A percentile compares a stretch with the other conserved stretches of the same genome.
These are phyloP conservation scores for Semaprochilodus insignis DNA, from an alignment of 2,797 vertebrate genomes.

Conservation along the genomic window DNA sequence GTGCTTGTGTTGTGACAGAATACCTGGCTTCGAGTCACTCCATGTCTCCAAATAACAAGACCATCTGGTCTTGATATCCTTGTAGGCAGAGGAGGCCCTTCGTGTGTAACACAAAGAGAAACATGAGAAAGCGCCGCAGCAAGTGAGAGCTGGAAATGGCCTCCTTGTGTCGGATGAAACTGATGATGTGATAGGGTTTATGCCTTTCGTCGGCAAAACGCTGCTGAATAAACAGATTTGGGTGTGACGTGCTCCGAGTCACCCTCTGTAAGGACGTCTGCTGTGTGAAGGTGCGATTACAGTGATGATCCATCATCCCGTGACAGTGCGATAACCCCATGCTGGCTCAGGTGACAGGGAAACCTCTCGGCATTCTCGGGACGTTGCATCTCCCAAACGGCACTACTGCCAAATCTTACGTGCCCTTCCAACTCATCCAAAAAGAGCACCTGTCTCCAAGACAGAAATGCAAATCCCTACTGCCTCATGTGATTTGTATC, in stretches of 20 bases:
- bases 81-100: not conserved
- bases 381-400: not conserved
- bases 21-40: slow-evolving; percentile 42
- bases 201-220: not conserved
- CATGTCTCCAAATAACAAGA: slow-evolving; percentile 27
- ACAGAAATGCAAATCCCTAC: not conserved
- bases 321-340: slow-evolving; percentile 35
- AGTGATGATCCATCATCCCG: slow-evolving; percentile 56
- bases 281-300: slow-evolving; percentile 42
- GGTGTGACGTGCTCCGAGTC: slow-evolving; percentile 36
- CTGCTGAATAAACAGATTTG: slow-evolving; percentile 35
- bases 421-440: not conserved
- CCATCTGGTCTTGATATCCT: slow-evolving; percentile 15
- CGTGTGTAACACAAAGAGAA: not conserved
- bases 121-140: not conserved
- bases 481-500: slow-evolving; percentile 9
- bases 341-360: slow-evolving; percentile 10
- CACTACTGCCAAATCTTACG: not conserved
- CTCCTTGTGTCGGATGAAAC: slow-evolving; percentile 1
- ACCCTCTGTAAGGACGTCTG: slow-evolving; percentile 24
- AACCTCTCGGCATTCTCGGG: slow-evolving; percentile 2
- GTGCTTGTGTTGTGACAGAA: slow-evolving; percentile 59
- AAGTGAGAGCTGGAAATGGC: not conserved
- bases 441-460: not conserved
- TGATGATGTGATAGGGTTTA: slow-evolving; percentile 13